Evolutionary conservation across 2,888 invertebrate genomes (phyloP).

Genomic region (Chloromyia formosa): DNA sequence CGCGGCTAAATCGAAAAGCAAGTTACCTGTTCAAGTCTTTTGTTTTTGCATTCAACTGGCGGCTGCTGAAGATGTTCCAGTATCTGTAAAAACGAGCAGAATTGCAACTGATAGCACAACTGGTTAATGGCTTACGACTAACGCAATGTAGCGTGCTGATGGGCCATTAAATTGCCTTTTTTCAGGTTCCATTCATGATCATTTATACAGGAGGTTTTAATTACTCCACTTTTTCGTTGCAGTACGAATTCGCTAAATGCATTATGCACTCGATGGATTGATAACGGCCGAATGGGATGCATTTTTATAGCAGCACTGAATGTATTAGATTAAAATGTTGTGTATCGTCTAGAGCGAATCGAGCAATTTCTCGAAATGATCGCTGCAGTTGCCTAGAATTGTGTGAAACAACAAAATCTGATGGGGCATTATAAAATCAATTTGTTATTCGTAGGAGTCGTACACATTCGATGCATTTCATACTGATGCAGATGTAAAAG

Average conservation of each 20-base stretch:
- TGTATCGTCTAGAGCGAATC: neutral
- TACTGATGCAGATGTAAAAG: too few relatives aligned
- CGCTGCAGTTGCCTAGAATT: too few relatives aligned
- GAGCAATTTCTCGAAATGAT: too few relatives aligned
- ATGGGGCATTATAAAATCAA: too few relatives aligned
- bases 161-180: slow-evolving; percentile 27
- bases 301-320: neutral
- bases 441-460: too few relatives aligned
- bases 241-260: slow-evolving; percentile 1
- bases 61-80: neutral
- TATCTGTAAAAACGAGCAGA: neutral
- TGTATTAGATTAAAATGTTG: neutral
- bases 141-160: slow-evolving; percentile 36
- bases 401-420: too few relatives aligned
- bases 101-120: slow-evolving; percentile 21
- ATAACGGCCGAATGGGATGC: slow-evolving; percentile 3
- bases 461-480: too few relatives aligned
- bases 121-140: slow-evolving; percentile 32
- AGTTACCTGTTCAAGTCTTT: slow-evolving; percentile 29
- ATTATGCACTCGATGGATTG: slow-evolving; percentile 27
- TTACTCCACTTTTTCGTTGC: slow-evolving; percentile 32
- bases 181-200: slow-evolving; percentile 35
- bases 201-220: slow-evolving; percentile 35
- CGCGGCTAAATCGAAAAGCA: slow-evolving; percentile 16
- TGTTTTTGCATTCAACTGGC: slow-evolving; percentile 3